phyloP scores from a whole-genome alignment of 2,888 invertebrate species.

The Cylloceria caligata region DNA sequence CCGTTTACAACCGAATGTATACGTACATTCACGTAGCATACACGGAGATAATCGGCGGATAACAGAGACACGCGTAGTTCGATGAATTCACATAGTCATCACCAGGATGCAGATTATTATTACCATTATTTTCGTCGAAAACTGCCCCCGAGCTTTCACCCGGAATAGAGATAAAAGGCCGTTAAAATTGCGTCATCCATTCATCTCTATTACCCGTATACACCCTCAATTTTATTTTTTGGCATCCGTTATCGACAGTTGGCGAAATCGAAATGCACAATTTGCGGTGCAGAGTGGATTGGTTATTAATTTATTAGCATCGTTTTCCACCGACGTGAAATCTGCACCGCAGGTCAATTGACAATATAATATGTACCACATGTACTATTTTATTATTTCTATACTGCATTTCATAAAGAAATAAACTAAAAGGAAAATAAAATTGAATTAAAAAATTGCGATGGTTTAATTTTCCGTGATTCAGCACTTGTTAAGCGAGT shows the following conservation, averaged over 20 bases:
- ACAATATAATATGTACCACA: too few relatives aligned
- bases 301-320: background rate
- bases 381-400: background rate
- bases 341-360: too few relatives aligned
- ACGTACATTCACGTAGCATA: background rate
- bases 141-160: slow-evolving; percentile 21
- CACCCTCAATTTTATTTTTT: background rate
- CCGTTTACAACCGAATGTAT: slow-evolving; percentile 17
- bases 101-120: slow-evolving; percentile 11
- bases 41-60: background rate
- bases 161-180: slow-evolving; percentile 23
- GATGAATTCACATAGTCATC: slow-evolving; percentile 18
- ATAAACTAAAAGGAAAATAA: background rate
- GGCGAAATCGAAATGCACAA: slow-evolving; percentile 11
- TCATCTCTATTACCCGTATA: slow-evolving; percentile 22
- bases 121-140: slow-evolving; percentile 28
- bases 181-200: slow-evolving; percentile 12
- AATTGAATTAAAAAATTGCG: background rate
- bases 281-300: background rate
- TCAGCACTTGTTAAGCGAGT: background rate
- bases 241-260: background rate
- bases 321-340: too few relatives aligned
- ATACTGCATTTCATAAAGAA: background rate
- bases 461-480: background rate
- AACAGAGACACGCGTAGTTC: slow-evolving; percentile 1